Base-by-base conservation (phyloP, 2,888 invertebrate species). In the Dicranocentrus wangi region DNA sequence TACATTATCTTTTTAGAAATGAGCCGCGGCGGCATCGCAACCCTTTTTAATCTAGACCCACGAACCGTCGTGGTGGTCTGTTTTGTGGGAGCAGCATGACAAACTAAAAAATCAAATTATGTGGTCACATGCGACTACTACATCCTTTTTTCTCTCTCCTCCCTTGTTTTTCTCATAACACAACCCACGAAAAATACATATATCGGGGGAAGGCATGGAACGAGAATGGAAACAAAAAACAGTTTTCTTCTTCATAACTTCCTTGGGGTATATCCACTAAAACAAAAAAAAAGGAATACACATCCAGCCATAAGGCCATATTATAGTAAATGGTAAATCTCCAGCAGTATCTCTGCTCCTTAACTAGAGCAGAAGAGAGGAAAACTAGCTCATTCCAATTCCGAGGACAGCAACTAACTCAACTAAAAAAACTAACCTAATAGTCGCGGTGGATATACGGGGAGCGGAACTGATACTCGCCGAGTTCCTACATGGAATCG, bases 91-190 rank as follows among this genome's bases (percentile, higher is more conserved):
- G 19, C 60, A 60, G 25, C 60, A 60, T 60, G 60, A 32, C 58
- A 71, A 71, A 60, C 60, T 71, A 42, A 73, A 72, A 73, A 73
- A 73, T 73, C 73, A 73, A 73, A 73, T 73, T 73, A 73, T 73
- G 73, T 55, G 73, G 65, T 65, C 65, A 65, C 73, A 73, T 66
- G 2, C 23, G 43, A 19, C 47, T 68, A 39, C 39, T 39, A 39
- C 13, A 39, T 8, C 8, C 39, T 39, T n/a, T n/a, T n/a, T n/a
- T n/a, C n/a, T n/a, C n/a, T n/a, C n/a, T n/a, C n/a, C n/a, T n/a
- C n/a, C n/a, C n/a, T n/a, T n/a, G n/a, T n/a, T n/a, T n/a, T n/a
- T n/a, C n/a, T n/a, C n/a, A n/a, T n/a, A n/a, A n/a, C n/a, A n/a
- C n/a, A n/a, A n/a, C n/a, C n/a, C n/a, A n/a, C n/a, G n/a, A n/a